Percentiles rank a stretch among this genome's conserved stretches.
Conservation (phyloP, 2,113 vertebrate genomes). For the Apaloderma vittatum region DNA sequence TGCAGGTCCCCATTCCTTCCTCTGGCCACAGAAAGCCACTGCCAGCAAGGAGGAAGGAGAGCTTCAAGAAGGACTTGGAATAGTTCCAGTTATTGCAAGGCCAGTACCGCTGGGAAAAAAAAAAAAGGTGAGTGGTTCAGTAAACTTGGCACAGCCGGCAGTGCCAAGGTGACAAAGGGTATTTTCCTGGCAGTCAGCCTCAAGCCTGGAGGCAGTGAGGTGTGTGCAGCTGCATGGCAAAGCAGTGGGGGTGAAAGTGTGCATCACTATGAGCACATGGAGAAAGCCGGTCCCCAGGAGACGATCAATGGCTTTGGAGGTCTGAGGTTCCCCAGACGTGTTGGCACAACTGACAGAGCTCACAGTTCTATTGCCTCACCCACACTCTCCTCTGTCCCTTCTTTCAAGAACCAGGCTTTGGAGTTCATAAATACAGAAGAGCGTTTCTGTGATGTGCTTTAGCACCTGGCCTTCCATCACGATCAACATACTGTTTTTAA, state of each 20-base stretch:
- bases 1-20: background rate
- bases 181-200: background rate
- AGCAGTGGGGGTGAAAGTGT: background rate
- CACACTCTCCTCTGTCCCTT: background rate
- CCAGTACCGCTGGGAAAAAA: background rate
- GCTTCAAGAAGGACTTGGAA: background rate
- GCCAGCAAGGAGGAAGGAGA: background rate
- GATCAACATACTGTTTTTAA: background rate
- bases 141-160: background rate
- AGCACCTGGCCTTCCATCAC: background rate
- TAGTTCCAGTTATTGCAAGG: background rate
- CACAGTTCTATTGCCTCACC: background rate
- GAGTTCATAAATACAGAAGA: background rate
- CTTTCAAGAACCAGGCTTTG: background rate
- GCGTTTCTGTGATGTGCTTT: background rate
- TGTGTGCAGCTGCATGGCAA: background rate
- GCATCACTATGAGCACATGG: accelerated
- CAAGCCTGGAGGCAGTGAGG: background rate
- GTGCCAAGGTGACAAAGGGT: background rate
- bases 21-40: background rate
- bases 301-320: background rate
- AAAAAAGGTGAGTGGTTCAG: background rate
- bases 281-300: background rate
- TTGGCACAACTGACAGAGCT: background rate
- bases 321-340: background rate